These are phyloP conservation scores for Pelobates fuscus DNA, from an alignment of 2,113 vertebrate genomes.

Conservation along the genomic window DNA sequence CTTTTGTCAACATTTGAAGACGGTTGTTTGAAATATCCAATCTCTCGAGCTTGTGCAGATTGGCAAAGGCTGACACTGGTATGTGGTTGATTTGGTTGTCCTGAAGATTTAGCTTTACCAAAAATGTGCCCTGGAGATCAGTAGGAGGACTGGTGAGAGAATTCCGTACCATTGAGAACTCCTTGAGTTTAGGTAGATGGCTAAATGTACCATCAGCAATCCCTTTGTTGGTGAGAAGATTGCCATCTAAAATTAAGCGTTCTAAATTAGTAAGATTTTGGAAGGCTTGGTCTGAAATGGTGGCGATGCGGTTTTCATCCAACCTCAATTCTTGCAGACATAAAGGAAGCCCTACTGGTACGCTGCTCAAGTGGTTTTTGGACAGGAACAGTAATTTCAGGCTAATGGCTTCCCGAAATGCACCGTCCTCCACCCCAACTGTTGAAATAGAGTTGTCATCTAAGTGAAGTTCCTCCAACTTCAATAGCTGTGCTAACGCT, in stretches of 20 bases:
- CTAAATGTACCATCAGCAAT: conserved; percentile 92
- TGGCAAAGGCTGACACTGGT: conserved; percentile 84
- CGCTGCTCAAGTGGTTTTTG: conserved; percentile 95
- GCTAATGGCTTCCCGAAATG: conserved; percentile 90
- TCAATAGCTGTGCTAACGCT: conserved; percentile 87
- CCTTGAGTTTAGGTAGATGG: conserved; percentile 85
- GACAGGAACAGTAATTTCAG: conserved; percentile 95
- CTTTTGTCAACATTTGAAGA: conserved; percentile 82
- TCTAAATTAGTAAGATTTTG: conserved; percentile 91
- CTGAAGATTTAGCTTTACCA: conserved; percentile 88
- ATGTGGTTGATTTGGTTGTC: conserved; percentile 96
- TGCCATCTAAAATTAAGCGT: conserved; percentile 91
- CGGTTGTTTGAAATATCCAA: conserved; percentile 94
- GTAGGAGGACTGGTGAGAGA: conserved; percentile 88
- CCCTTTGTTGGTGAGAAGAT: conserved; percentile 90
- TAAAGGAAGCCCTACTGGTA: conserved; percentile 89
- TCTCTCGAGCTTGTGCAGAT: conserved; percentile 84
- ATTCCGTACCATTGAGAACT: conserved; percentile 92
- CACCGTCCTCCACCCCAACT: conserved; percentile 93
- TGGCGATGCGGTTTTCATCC: conserved; percentile 92
- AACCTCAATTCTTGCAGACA: conserved; percentile 90
- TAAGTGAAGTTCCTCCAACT: conserved; percentile 91
- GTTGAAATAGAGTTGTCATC: conserved; percentile 98
- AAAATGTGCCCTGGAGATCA: conserved; percentile 81
- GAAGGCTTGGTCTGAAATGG: conserved; percentile 91